phyloP scores from a whole-genome alignment of 2,797 vertebrate genomes.

The Poeciliopsis gracilis region DNA sequence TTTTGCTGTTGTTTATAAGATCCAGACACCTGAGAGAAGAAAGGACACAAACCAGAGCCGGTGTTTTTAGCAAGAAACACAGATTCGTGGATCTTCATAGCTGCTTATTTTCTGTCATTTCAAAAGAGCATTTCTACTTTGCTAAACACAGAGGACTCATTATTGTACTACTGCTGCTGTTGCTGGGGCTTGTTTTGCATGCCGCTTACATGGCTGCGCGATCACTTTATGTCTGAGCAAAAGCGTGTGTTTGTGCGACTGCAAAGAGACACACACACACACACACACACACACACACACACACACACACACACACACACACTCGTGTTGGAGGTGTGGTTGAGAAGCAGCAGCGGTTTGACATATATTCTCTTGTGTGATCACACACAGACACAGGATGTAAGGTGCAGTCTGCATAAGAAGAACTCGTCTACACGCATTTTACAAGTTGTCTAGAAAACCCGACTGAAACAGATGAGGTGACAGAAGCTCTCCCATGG shows the following conservation, averaged over 20 bases:
- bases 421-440: conserved; percentile 50
- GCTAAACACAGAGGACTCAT: conserved; percentile 29
- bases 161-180: conserved; percentile 19
- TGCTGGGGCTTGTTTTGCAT: conserved; percentile 34
- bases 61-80: conserved; percentile 35
- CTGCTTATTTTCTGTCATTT: conserved; percentile 51
- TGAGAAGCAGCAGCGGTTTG: conserved; percentile 65
- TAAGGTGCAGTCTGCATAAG: conserved; percentile 44
- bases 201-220: conserved; percentile 36
- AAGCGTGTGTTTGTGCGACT: conserved; percentile 35
- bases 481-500: conserved; percentile 25
- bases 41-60: conserved; percentile 17
- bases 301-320: conserved; percentile 21
- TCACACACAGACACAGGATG: conserved; percentile 64
- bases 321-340: conserved; percentile 53
- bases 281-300: conserved; percentile 4
- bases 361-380: conserved; percentile 62
- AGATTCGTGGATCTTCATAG: conserved; percentile 28
- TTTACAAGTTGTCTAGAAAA: conserved; percentile 41
- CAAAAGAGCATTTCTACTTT: conserved; percentile 34
- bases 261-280: conserved; percentile 35
- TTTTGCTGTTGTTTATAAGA: conserved; percentile 32
- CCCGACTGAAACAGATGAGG: conserved; percentile 16
- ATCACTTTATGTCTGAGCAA: background rate
- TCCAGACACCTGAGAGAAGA: conserved; percentile 10